Percentiles rank a stretch among this genome's conserved stretches.
Evolutionary conservation across 2,888 invertebrate genomes (phyloP).

Genomic region (Drosophila picticornis): DNA sequence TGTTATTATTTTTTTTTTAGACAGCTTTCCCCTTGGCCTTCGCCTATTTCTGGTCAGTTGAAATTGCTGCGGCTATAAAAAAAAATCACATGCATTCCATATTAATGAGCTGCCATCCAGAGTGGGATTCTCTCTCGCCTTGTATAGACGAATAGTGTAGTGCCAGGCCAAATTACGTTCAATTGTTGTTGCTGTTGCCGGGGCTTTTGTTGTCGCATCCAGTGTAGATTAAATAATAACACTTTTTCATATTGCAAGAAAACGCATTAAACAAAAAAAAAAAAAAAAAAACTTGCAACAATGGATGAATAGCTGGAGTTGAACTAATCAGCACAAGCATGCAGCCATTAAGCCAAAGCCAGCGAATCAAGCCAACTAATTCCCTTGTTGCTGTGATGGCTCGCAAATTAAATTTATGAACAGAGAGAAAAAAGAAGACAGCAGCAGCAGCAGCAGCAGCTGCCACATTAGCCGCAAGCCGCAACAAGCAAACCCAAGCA

Average conservation of each 20-base stretch:
- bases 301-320: slow-evolving; percentile 69
- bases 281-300: slow-evolving; percentile 35
- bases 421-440: slow-evolving; percentile 24
- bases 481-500: slow-evolving; percentile 24
- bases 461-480: slow-evolving; percentile 54
- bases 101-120: slow-evolving; percentile 56
- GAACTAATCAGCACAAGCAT: slow-evolving; percentile 77
- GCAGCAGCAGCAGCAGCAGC: slow-evolving; percentile 38
- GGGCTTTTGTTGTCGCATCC: slow-evolving; percentile 39
- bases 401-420: slow-evolving; percentile 77
- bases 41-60: slow-evolving; percentile 13
- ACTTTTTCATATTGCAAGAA: slow-evolving; percentile 55
- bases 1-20: background rate
- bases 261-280: slow-evolving; percentile 44
- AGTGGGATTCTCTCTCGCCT: slow-evolving; percentile 19
- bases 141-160: background rate
- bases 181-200: slow-evolving; percentile 41
- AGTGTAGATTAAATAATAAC: slow-evolving; percentile 71
- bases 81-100: slow-evolving; percentile 53
- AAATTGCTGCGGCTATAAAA: slow-evolving; percentile 7
- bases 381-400: slow-evolving; percentile 53
- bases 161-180: slow-evolving; percentile 47
- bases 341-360: slow-evolving; percentile 61
- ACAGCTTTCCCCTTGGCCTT: slow-evolving; percentile 29
- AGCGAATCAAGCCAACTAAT: slow-evolving; percentile 60